Conservation (phyloP, 1,140 invertebrate species). For the Zelostemma sp. region DNA sequence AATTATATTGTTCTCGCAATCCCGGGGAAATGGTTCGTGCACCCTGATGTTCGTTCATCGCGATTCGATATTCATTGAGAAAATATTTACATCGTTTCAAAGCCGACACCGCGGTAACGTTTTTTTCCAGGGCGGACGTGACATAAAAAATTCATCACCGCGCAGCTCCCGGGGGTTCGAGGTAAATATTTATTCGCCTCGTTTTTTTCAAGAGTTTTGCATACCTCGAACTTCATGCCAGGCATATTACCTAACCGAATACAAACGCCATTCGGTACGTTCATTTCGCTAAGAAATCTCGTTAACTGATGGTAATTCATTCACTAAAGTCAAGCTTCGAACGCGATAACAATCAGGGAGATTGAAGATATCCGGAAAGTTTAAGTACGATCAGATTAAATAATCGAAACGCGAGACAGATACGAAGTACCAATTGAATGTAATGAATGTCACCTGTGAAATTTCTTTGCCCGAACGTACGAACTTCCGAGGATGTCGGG, state of each 20-base stretch:
- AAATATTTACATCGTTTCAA: background rate
- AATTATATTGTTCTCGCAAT: background rate
- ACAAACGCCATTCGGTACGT: slow-evolving; percentile 23
- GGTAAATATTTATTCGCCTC: no score
- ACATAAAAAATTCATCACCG: background rate
- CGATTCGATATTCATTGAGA: no score
- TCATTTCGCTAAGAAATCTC: slow-evolving; percentile 28
- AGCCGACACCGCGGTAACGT: no score
- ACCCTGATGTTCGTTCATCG: no score
- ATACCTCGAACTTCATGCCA: slow-evolving; percentile 8
- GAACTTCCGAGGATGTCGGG: slow-evolving; percentile 12
- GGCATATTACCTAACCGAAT: slow-evolving; percentile 10
- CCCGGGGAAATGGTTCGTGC: background rate
- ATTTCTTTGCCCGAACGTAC: slow-evolving; percentile 2
- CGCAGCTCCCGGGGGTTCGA: no score
- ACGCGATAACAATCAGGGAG: slow-evolving; percentile 35
- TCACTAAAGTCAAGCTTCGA: slow-evolving; percentile 29
- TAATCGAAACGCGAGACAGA: slow-evolving; percentile 27
- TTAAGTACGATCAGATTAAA: slow-evolving; percentile 46
- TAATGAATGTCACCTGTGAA: slow-evolving; percentile 25
- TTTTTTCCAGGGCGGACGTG: no score
- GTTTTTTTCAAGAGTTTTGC: background rate
- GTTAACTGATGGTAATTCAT: slow-evolving; percentile 43
- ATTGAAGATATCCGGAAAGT: slow-evolving; percentile 34
- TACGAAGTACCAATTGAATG: slow-evolving; percentile 18